Base-by-base conservation (phyloP, 2,888 invertebrate genomes). In the Ametastegia equiseti region DNA sequence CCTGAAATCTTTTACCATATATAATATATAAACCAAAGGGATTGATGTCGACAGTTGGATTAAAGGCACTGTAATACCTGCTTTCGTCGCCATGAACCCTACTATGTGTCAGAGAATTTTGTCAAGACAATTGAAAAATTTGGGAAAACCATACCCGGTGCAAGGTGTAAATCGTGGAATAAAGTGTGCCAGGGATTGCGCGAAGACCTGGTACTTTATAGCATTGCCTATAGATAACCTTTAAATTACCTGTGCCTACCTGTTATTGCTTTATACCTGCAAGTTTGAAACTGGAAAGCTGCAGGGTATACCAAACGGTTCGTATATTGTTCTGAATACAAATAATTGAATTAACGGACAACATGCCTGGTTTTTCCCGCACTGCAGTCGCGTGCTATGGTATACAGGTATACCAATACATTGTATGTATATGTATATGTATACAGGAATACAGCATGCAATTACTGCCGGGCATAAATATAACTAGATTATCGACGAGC, bases 401-500 rank as follows among this genome's bases (percentile, higher is more conserved):
- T 27, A 71, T n/a, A n/a, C n/a, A n/a, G n/a, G n/a, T n/a, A n/a
- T n/a, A n/a, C n/a, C n/a, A n/a, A n/a, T n/a, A n/a, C n/a, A n/a
- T n/a, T n/a, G n/a, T n/a, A n/a, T n/a, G n/a, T n/a, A n/a, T n/a
- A n/a, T n/a, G n/a, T n/a, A n/a, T n/a, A n/a, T n/a, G n/a, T n/a
- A n/a, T n/a, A n/a, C n/a, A n/a, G n/a, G n/a, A n/a, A n/a, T n/a
- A n/a, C n/a, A 11, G 45, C 11, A 71, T 15, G 39, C 11, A 27
- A 47, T 71, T 33, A 45, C 45, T 71, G 36, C 13, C 47, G 30
- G 47, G 15, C n/a, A 54, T 39, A 67, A 39, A n/a, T 67, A 15
- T 71, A 71, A 71, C 71, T 30, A 71, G 71, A 71, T 71, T 71
- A 71, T 71, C 71, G 42, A 4, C 47, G 2, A 47, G 45, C 71